Evolutionary conservation across 37 sponge, comb jelly and placozoan genomes (phyloP), one percentile per base, ranked within the genome.

Genomic region (Spongia lamella): DNA sequence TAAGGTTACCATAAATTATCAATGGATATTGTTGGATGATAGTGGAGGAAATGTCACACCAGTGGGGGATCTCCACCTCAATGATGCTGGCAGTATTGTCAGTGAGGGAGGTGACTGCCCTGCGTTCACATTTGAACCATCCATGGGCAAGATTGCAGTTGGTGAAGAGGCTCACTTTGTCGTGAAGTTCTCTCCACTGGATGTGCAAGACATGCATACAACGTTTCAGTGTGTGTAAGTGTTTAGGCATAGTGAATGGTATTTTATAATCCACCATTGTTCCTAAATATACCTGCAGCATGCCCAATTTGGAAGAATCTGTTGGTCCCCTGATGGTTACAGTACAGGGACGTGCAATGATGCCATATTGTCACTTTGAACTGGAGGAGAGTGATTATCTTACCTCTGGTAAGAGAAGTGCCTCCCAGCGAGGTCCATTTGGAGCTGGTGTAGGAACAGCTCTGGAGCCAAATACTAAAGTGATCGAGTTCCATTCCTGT

Each of bases 311-410:
- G 74, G 79, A 83, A n/a, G 36, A 27, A 9, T 82, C 81, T 0
- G 49, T 62, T n/a, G n/a, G 16, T 14, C 93, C 90, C 1, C 84
- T 91, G 50, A 77, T 75, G 56, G 47, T 97, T 14, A 15, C 60
- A 17, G 70, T 94, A 17, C 43, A 31, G 19, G 98, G 98, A 1
- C 40, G 36, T 1, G 82, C 96, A 49, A 83, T 94, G 35, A 86
- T 97, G 94, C 98, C 98, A 21, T 91, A 88, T 68, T 97, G 98
- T 70, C 98, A 97, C 84, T 97, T 97, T 83, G 98, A 97, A 63
- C 83, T 97, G 79, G 90, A 89, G 76, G 76, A 88, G 29, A 94
- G 82, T 32, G 85, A 96, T 79, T 92, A 96, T 58, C 78, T 89
- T 51, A 82, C 59, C 9, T 43, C 16, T 25, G 83, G 59, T 38